Evolutionary conservation across 1,140 invertebrate genomes (phyloP), one percentile per base, ranked within the genome.

Genomic region (Luehdorfia chinensis): DNA sequence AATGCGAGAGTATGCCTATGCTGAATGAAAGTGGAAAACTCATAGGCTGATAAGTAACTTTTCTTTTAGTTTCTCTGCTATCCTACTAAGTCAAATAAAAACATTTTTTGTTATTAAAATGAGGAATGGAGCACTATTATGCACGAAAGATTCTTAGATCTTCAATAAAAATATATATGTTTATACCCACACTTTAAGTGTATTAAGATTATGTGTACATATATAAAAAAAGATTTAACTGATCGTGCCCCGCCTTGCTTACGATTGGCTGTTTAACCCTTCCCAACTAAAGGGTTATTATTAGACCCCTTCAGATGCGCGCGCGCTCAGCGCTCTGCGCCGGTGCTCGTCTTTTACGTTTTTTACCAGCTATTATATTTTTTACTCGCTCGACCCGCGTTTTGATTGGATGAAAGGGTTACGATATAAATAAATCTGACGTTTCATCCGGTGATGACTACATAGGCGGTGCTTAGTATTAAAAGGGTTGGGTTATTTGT

Each of bases 331-430:
- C 55, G 44, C 55, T 52, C 51, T 45, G 47, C 53, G 50, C 43
- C 50, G 60, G 52, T 50, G 55, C 30, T 47, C 67, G 56, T 75
- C 69, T 83, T 81, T 79, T 84, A 74, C 59, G 53, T 77, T 83
- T 83, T 83, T 80, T 80, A 73, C 46, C 47, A 43, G 19, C 51
- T 46, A 65, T 64, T 71, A 60, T 68, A 52, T 70, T 83, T 78
- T 80, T 73, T 72, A 66, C 39, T 32, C 43, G 25, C 45, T 14
- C 44, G 39, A 34, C 31, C 33, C 50, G 62, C 68, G 51, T 57
- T 75, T 64, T 68, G 66, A 84, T 83, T 84, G 80, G 80, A 62
- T 65, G 67, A 78, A 83, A 80, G 78, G 78, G 74, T 80, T 84
- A 75, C 49, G 59, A 43, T 67, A 65, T 78, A 78, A 76, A 75